Conservation (phyloP, 2,888 invertebrate genomes). For the Eueremaeus valkanovi region DNA sequence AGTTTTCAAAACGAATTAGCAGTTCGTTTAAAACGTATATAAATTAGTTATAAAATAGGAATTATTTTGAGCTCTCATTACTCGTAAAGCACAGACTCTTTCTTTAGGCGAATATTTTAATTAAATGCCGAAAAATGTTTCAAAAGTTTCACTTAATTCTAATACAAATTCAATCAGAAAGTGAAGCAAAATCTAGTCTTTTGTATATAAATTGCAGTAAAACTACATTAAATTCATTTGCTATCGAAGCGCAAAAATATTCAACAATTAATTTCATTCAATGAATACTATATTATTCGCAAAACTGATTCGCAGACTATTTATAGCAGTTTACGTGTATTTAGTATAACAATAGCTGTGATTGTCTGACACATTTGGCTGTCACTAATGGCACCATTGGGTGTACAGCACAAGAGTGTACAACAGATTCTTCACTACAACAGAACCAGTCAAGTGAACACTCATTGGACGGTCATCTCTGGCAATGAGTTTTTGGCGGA, state of each 20-base stretch:
- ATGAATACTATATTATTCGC: background rate
- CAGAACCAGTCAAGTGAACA: conserved; percentile 27
- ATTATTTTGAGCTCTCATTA: background rate
- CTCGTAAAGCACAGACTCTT: too few relatives aligned
- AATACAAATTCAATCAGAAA: background rate
- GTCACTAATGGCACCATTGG: conserved; percentile 31
- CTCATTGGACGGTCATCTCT: background rate
- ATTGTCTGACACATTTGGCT: conserved; percentile 24
- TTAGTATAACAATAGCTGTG: background rate
- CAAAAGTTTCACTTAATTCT: background rate
- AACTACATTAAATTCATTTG: background rate
- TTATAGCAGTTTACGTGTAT: background rate
- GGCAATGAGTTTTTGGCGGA: background rate
- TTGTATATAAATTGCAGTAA: background rate
- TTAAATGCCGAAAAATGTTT: background rate
- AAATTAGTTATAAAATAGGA: background rate
- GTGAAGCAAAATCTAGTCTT: too few relatives aligned
- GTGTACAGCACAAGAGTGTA: background rate
- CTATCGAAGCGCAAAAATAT: background rate
- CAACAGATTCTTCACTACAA: too few relatives aligned
- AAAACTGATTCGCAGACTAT: background rate
- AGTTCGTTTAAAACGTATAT: background rate
- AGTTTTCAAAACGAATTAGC: background rate
- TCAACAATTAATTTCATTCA: background rate
- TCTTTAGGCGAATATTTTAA: background rate